Conservation (phyloP, 2,113 vertebrate genomes). For the Trematocara marginatum region DNA sequence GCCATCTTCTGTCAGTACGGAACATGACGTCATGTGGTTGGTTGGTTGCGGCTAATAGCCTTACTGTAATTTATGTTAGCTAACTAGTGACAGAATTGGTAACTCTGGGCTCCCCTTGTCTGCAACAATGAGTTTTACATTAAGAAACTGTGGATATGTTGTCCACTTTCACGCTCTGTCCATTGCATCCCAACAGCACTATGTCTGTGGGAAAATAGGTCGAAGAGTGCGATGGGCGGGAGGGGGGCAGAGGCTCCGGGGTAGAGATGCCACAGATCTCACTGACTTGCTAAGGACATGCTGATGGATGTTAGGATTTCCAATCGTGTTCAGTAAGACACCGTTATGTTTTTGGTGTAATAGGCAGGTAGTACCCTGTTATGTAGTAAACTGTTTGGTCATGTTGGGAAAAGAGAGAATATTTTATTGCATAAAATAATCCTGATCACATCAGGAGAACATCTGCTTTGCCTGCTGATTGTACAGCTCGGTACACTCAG, state of each 20-base stretch:
- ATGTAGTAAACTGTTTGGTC: not conserved
- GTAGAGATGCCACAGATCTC: not conserved
- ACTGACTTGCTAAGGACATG: not conserved
- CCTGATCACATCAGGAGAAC: not conserved
- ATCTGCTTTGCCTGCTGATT: not conserved
- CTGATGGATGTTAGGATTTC: not conserved
- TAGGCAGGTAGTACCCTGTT: not conserved
- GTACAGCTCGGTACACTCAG: rapidly evolving
- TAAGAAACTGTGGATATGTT: not conserved
- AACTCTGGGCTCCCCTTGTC: not conserved
- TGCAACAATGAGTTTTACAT: not conserved
- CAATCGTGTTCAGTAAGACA: not conserved
- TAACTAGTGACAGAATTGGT: not conserved
- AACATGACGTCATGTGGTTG: not conserved
- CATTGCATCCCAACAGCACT: not conserved
- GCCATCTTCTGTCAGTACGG: not conserved
- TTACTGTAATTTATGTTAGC: not conserved
- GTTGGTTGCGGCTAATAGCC: not conserved
- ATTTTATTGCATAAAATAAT: not conserved
- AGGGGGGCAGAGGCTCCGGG: not conserved
- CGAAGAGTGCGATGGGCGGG: not conserved
- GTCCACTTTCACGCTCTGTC: not conserved
- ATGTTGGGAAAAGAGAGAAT: not conserved
- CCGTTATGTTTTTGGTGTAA: not conserved
- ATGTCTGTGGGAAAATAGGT: not conserved